These are phyloP conservation scores for Oxycera nigricornis DNA, from an alignment of 2,888 invertebrate species.

Conservation along the genomic window DNA sequence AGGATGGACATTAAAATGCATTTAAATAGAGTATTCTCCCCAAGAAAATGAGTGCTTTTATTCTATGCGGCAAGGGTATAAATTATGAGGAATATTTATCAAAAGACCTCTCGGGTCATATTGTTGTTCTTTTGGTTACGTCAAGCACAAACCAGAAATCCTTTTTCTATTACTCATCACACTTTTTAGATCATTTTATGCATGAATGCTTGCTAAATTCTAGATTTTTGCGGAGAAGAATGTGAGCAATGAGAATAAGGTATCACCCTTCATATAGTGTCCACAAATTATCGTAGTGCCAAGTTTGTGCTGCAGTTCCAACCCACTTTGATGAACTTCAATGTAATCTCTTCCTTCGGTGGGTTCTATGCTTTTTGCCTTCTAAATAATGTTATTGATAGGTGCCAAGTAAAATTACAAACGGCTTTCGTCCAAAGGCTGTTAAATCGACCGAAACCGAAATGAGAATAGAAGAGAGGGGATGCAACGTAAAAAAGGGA, in stretches of 20 bases:
- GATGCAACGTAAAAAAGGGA: background rate
- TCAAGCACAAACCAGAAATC: no score
- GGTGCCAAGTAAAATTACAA: conserved; percentile 19
- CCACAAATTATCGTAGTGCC: no score
- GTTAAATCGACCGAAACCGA: background rate
- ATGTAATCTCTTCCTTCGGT: background rate
- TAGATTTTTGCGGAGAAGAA: no score
- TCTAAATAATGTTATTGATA: conserved; percentile 17
- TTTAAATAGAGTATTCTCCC: no score
- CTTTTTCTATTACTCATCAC: background rate
- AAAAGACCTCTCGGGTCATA: background rate
- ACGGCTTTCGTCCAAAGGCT: background rate
- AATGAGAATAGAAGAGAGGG: no score
- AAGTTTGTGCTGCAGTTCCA: no score
- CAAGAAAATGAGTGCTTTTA: no score
- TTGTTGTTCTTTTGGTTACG: background rate
- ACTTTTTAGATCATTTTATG: background rate
- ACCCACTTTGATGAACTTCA: conserved; percentile 12
- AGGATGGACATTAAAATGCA: no score
- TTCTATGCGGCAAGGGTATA: no score
- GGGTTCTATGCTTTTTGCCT: background rate
- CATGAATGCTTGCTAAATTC: background rate
- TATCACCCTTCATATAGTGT: no score
- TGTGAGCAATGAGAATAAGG: no score
- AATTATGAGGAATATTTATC: background rate